Evolutionary conservation across 1,140 invertebrate genomes (phyloP).

Genomic region (Holcopasites calliopsidis): DNA sequence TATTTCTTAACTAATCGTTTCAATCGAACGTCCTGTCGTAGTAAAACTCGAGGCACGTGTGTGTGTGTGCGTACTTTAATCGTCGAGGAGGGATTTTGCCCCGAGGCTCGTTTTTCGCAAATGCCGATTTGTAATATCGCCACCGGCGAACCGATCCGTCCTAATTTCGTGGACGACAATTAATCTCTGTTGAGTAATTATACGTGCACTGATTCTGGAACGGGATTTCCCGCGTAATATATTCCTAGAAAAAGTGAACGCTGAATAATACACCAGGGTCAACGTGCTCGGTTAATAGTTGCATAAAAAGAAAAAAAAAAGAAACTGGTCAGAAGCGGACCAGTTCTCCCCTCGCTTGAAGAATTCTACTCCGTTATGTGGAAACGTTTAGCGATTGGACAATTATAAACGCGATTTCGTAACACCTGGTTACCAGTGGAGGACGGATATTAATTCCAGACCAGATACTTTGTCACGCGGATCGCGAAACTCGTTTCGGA

Average conservation of each 20-base stretch:
- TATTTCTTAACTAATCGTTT: too few species aligned
- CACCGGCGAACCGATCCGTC: background rate
- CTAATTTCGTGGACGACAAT: background rate
- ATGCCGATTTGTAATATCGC: background rate
- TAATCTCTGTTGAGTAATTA: slow-evolving; percentile 18
- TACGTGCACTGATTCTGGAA: background rate
- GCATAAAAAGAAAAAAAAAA: background rate
- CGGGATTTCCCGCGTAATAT: background rate
- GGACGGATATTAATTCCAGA: background rate
- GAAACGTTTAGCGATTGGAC: background rate
- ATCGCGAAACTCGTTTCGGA: background rate
- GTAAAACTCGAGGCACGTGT: too few species aligned
- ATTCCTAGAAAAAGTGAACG: background rate
- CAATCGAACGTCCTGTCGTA: too few species aligned
- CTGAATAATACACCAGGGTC: background rate
- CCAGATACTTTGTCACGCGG: background rate
- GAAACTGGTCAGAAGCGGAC: too few species aligned
- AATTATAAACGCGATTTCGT: background rate
- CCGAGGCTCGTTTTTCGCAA: background rate
- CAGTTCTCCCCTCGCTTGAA: slow-evolving; percentile 13
- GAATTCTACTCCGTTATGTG: background rate
- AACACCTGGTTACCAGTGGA: background rate
- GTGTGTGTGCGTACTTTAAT: too few species aligned
- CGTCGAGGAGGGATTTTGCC: too few species aligned
- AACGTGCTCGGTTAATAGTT: background rate